Evolutionary conservation across 2,888 invertebrate species (phyloP).

Genomic region (Sarcophaga rosellei): DNA sequence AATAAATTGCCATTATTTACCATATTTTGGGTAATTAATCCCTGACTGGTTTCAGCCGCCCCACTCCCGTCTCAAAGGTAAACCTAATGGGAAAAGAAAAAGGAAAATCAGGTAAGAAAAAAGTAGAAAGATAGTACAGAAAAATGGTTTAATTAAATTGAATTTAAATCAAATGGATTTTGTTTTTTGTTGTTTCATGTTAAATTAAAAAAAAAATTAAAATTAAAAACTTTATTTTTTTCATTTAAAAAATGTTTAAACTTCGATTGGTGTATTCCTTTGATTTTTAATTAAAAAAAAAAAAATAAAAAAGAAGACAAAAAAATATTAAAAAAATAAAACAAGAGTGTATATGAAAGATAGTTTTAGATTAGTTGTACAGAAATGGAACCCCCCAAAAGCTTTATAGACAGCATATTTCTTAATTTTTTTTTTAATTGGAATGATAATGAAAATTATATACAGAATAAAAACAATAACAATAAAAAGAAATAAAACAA

Average conservation of each 20-base stretch:
- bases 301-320: slow-evolving; percentile 14
- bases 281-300: slow-evolving; percentile 26
- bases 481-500: too few relatives aligned
- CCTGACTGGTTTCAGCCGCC: slow-evolving; percentile 83
- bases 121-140: slow-evolving; percentile 71
- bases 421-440: neutral
- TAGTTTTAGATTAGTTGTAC: slow-evolving; percentile 15
- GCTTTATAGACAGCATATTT: slow-evolving; percentile 52
- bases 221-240: neutral
- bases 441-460: neutral
- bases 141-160: slow-evolving; percentile 3
- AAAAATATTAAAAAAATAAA: neutral
- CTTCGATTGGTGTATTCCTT: slow-evolving; percentile 77
- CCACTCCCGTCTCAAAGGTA: slow-evolving; percentile 83
- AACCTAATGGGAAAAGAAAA: slow-evolving; percentile 81
- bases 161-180: neutral
- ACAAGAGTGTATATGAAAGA: slow-evolving; percentile 10
- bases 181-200: slow-evolving; percentile 15
- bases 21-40: slow-evolving; percentile 82
- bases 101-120: slow-evolving; percentile 71
- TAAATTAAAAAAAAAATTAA: slow-evolving; percentile 31
- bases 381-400: slow-evolving; percentile 50
- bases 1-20: slow-evolving; percentile 78
- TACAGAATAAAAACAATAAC: neutral
- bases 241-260: slow-evolving; percentile 35